These are phyloP conservation scores for Athalia cordata DNA, from an alignment of 2,888 invertebrate genomes.

Conservation along the genomic window DNA sequence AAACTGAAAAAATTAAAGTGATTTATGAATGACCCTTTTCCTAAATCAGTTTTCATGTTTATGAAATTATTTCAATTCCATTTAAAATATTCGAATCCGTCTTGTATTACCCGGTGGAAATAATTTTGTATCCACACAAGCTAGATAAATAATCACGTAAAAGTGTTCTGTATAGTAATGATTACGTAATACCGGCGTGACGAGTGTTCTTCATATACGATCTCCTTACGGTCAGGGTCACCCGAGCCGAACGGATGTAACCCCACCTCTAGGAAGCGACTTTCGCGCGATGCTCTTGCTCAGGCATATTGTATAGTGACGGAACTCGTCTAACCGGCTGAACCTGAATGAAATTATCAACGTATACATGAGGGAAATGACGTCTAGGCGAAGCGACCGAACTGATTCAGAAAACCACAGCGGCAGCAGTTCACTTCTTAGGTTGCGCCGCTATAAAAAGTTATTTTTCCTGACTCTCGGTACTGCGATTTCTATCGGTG, in stretches of 20 bases:
- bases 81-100: neutral
- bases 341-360: neutral
- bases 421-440: too few species aligned
- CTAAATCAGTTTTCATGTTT: too few species aligned
- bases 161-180: neutral
- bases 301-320: neutral
- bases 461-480: too few species aligned
- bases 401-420: too few species aligned
- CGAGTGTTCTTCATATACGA: neutral
- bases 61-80: too few species aligned
- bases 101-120: neutral
- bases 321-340: slow-evolving; percentile 11
- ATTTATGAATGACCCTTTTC: too few species aligned
- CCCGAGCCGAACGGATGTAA: slow-evolving; percentile 9
- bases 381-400: too few species aligned
- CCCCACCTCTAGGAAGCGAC: slow-evolving; percentile 24
- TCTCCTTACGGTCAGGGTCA: slow-evolving; percentile 39
- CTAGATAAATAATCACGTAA: slow-evolving; percentile 5
- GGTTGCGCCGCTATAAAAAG: too few species aligned
- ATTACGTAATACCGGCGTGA: neutral
- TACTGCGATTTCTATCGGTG: too few species aligned
- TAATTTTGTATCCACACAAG: neutral
- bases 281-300: slow-evolving; percentile 14
- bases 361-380: too few species aligned
- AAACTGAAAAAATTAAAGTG: too few species aligned